These are phyloP conservation scores for Perognathus longimembris DNA, from an alignment of 2,113 vertebrate species.

Conservation along the genomic window DNA sequence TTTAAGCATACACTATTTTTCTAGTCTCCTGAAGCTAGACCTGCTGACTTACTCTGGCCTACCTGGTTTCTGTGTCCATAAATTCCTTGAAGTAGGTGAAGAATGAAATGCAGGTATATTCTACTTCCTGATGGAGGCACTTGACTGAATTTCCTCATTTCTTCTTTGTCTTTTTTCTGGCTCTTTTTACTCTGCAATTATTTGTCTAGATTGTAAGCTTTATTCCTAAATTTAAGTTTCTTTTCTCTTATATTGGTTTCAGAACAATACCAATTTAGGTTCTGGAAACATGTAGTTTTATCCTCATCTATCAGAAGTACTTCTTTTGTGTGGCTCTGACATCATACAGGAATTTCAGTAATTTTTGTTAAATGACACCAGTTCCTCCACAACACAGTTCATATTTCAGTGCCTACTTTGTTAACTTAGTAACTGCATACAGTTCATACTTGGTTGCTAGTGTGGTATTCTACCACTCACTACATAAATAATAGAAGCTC, in stretches of 20 bases:
- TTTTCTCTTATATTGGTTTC: constrained; percentile 7
- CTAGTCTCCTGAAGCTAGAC: background rate
- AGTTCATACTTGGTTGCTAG: background rate
- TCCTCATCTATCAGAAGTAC: background rate
- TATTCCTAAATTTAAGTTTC: background rate
- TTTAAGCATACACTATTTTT: background rate
- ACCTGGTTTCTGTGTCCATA: background rate
- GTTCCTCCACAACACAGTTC: background rate
- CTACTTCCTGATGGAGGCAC: background rate
- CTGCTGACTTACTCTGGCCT: background rate
- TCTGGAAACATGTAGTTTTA: background rate
- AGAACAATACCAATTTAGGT: background rate
- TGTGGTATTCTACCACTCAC: background rate
- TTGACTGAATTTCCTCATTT: background rate
- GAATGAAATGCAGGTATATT: background rate
- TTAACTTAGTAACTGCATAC: background rate
- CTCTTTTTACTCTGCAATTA: background rate
- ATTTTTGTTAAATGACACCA: background rate
- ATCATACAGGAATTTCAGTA: background rate
- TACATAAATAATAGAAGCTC: background rate
- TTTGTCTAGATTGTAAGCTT: background rate
- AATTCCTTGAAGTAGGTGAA: background rate
- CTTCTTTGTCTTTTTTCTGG: background rate
- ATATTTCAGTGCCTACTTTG: background rate
- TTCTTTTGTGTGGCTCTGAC: background rate